Conservation (phyloP, 2,888 invertebrate genomes). For the Meghimatium bilineatum region DNA sequence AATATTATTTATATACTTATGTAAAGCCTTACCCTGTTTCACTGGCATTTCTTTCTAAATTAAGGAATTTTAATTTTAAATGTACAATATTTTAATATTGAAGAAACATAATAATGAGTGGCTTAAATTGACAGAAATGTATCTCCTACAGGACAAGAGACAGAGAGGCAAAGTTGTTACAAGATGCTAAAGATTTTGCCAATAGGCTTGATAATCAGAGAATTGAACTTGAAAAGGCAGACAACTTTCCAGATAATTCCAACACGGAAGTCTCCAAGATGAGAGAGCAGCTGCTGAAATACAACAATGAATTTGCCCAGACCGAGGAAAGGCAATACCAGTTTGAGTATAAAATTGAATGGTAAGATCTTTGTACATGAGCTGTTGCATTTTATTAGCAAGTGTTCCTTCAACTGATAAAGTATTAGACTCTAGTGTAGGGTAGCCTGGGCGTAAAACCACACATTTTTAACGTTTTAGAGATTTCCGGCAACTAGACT, state of each 20-base stretch:
- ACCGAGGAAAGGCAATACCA: slow-evolving; percentile 75
- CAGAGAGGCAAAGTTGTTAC: slow-evolving; percentile 71
- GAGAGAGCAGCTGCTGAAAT: slow-evolving; percentile 74
- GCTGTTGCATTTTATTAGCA: too few relatives aligned
- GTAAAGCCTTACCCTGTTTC: too few relatives aligned
- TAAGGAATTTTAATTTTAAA: too few relatives aligned
- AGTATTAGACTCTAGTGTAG: too few relatives aligned
- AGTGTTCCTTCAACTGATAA: too few relatives aligned
- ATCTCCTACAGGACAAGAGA: slow-evolving; percentile 69
- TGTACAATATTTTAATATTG: too few relatives aligned
- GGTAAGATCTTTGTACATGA: slow-evolving; percentile 59
- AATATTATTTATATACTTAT: too few relatives aligned
- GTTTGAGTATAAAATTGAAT: slow-evolving; percentile 76
- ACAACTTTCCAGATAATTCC: slow-evolving; percentile 75
- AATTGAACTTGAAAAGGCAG: slow-evolving; percentile 73
- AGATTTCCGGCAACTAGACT: too few relatives aligned
- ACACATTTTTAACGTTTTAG: too few relatives aligned
- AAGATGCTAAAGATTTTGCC: slow-evolving; percentile 71
- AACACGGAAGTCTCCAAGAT: slow-evolving; percentile 75
- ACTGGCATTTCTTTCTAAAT: too few relatives aligned
- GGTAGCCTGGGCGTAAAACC: too few relatives aligned
- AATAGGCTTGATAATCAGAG: slow-evolving; percentile 71
- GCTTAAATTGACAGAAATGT: background rate
- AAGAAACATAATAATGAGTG: background rate
- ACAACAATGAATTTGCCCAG: slow-evolving; percentile 74